Evolutionary conservation across 2,888 invertebrate genomes (phyloP).

Genomic region (Dione vanillae): DNA sequence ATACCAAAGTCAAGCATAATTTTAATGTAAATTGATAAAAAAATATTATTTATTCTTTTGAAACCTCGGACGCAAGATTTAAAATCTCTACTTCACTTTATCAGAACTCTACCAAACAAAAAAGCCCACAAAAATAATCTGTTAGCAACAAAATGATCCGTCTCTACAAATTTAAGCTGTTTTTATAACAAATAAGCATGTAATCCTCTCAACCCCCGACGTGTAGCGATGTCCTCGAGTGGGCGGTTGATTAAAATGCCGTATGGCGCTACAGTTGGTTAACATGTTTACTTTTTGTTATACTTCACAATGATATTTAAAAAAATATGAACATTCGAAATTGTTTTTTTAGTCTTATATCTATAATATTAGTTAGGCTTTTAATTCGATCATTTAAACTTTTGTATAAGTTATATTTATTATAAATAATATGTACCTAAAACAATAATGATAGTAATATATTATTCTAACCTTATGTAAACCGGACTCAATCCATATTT

Average conservation of each 20-base stretch:
- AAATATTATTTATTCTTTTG: too few species aligned
- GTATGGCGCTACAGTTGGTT: constrained; percentile 56
- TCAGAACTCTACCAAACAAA: neutral
- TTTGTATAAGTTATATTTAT: too few species aligned
- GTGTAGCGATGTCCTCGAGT: constrained; percentile 33
- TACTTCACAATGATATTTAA: constrained; percentile 17
- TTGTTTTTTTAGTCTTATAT: neutral
- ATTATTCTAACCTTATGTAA: too few species aligned
- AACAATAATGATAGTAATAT: too few species aligned
- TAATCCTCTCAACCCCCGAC: constrained; percentile 23
- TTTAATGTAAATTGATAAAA: too few species aligned
- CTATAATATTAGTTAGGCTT: neutral
- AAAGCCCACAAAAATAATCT: neutral
- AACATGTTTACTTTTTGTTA: constrained; percentile 17
- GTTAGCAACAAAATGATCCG: neutral
- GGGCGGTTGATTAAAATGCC: constrained; percentile 62
- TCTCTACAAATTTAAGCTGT: constrained; percentile 20
- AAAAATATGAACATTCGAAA: neutral
- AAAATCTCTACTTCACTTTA: neutral
- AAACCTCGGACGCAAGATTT: neutral
- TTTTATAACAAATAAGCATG: constrained; percentile 26
- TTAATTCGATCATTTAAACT: neutral
- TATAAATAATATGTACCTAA: too few species aligned
- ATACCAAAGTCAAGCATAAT: too few species aligned
- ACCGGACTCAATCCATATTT: too few species aligned